phyloP scores from a whole-genome alignment of 1,140 invertebrate species.

The Aphaenogaster floridana region DNA sequence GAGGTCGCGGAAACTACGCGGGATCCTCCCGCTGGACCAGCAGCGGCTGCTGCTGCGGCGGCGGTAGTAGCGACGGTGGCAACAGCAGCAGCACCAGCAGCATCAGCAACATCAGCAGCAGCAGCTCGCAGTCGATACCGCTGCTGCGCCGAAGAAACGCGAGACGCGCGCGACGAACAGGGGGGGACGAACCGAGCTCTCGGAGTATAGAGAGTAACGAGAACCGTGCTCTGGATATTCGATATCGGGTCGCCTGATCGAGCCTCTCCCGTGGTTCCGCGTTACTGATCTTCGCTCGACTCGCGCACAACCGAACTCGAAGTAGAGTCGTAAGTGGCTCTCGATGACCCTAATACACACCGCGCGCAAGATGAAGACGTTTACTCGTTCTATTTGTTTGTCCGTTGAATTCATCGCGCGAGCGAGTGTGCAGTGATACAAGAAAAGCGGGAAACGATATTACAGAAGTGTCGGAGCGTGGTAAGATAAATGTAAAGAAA shows the following conservation, averaged over 20 bases:
- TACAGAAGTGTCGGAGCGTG: neutral
- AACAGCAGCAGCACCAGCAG: neutral
- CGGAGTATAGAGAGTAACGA: constrained; percentile 46
- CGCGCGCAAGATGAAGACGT: constrained; percentile 19
- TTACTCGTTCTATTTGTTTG: neutral
- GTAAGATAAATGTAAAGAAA: neutral
- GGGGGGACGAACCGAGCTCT: constrained; percentile 23
- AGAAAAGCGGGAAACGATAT: neutral
- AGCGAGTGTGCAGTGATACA: neutral
- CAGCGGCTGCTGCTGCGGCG: neutral
- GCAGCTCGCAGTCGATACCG: constrained; percentile 40
- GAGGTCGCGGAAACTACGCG: constrained; percentile 29
- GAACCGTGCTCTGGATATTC: constrained; percentile 66
- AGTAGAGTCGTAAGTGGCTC: neutral
- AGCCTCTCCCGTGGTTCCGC: constrained; percentile 35
- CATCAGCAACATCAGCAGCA: neutral
- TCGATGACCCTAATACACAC: neutral
- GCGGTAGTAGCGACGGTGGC: no score
- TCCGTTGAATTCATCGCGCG: neutral
- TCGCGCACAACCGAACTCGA: neutral
- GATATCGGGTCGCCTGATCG: constrained; percentile 65
- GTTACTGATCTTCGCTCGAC: neutral
- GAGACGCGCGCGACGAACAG: constrained; percentile 14
- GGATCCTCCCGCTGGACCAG: constrained; percentile 14
- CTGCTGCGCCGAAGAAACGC: constrained; percentile 12